phyloP scores from a whole-genome alignment of 1,140 invertebrate genomes.

The Neocloeon triangulifer region DNA sequence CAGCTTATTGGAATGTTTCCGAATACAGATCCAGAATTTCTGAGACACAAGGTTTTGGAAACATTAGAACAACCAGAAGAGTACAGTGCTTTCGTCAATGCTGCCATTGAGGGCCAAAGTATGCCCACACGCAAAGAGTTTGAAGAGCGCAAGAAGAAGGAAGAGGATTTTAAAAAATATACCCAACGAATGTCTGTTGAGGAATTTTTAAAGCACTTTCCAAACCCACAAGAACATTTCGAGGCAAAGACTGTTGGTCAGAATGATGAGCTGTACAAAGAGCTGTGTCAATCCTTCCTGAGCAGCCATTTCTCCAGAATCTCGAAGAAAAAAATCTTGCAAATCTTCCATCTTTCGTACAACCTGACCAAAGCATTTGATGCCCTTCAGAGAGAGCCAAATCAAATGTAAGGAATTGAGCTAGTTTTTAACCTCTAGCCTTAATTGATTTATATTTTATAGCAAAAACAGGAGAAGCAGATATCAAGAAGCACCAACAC shows the following conservation, averaged over 20 bases:
- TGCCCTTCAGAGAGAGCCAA: too few relatives aligned
- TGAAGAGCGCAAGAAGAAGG: constrained; percentile 14
- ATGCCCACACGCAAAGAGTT: constrained; percentile 29
- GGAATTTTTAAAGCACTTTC: constrained; percentile 27
- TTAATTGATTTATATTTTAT: background rate
- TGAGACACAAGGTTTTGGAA: constrained; percentile 16
- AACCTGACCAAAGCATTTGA: too few relatives aligned
- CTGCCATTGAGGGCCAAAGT: constrained; percentile 17
- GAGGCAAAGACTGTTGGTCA: constrained; percentile 17
- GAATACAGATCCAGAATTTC: constrained; percentile 24
- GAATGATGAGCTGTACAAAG: constrained; percentile 9
- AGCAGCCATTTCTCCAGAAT: constrained; percentile 13
- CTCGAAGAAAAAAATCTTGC: too few relatives aligned
- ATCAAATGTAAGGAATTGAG: constrained; percentile 11
- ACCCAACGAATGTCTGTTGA: constrained; percentile 20
- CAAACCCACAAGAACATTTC: constrained; percentile 26
- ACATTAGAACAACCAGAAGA: constrained; percentile 11
- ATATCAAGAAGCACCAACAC: constrained; percentile 8
- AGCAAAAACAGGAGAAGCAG: constrained; percentile 10
- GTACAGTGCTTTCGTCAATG: constrained; percentile 16
- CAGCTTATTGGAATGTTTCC: constrained; percentile 15
- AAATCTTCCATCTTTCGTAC: too few relatives aligned
- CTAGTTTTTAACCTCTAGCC: constrained; percentile 1
- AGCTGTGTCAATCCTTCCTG: constrained; percentile 16
- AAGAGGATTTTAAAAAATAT: constrained; percentile 17